Evolutionary conservation across 2,888 invertebrate species (phyloP).

Genomic region (Apantesis nais): DNA sequence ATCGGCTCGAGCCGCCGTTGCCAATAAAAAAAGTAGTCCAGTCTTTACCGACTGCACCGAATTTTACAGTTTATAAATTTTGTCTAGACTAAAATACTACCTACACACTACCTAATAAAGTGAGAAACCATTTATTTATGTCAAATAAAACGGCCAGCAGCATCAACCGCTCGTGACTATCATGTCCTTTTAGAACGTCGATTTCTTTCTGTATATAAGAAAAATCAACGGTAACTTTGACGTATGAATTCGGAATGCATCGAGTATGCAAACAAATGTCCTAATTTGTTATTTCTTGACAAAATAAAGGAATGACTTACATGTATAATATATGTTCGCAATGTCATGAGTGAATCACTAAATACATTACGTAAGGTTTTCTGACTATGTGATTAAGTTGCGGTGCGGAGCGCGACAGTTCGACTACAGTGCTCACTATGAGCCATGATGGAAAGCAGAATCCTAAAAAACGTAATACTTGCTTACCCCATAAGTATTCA

Average conservation of each 20-base stretch:
- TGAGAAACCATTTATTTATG: slow-evolving; percentile 62
- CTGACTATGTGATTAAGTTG: not conserved
- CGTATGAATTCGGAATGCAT: slow-evolving; percentile 36
- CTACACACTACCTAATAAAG: slow-evolving; percentile 28
- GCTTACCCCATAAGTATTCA: not conserved
- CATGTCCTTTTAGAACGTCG: slow-evolving; percentile 63
- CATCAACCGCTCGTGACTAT: slow-evolving; percentile 55
- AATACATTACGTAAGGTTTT: not conserved
- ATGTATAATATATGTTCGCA: slow-evolving; percentile 1
- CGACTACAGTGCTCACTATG: not conserved
- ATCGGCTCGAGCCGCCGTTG: not conserved
- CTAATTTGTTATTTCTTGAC: slow-evolving; percentile 41
- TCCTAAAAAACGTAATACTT: not conserved
- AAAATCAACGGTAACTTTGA: slow-evolving; percentile 31
- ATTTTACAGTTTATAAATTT: slow-evolving; percentile 19
- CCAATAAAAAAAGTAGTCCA: slow-evolving; percentile 15
- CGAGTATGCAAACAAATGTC: slow-evolving; percentile 37
- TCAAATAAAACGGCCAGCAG: slow-evolving; percentile 61
- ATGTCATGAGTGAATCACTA: slow-evolving; percentile 5
- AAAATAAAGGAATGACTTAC: slow-evolving; percentile 24
- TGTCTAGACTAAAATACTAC: slow-evolving; percentile 23
- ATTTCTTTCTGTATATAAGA: slow-evolving; percentile 59
- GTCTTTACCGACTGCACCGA: slow-evolving; percentile 3
- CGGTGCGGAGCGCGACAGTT: not conserved
- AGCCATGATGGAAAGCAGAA: not conserved